These are phyloP conservation scores for Leptocoma aspasia DNA, from an alignment of 2,113 vertebrate genomes.

Conservation along the genomic window DNA sequence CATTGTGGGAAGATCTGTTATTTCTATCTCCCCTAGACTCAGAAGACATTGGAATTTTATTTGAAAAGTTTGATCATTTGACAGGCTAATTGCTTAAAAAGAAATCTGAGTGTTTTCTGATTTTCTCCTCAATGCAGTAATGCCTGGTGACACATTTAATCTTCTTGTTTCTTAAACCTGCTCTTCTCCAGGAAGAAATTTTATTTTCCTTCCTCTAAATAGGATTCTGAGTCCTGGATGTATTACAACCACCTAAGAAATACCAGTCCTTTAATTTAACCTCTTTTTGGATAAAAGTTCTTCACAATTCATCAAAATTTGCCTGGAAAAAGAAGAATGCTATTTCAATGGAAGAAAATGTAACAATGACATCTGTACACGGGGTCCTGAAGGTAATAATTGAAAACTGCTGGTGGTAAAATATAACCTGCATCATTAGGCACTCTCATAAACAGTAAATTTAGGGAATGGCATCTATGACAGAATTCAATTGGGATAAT, in stretches of 20 bases:
- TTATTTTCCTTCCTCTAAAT: neutral
- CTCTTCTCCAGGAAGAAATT: neutral
- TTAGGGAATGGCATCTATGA: neutral
- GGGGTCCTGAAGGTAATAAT: neutral
- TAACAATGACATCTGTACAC: neutral
- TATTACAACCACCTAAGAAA: neutral
- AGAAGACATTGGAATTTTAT: neutral
- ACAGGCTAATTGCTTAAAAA: neutral
- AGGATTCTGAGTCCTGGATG: neutral
- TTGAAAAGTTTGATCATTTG: neutral
- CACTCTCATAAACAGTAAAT: neutral
- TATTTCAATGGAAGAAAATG: neutral
- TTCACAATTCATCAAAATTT: neutral
- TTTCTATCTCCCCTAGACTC: neutral
- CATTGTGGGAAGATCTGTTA: neutral
- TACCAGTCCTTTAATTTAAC: neutral
- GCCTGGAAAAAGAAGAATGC: accelerated
- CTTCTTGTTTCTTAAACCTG: neutral
- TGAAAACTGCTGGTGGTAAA: neutral
- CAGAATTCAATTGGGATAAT: neutral
- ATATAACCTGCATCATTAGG: neutral
- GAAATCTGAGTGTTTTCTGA: neutral
- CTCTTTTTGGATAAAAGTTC: neutral
- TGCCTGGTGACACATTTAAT: neutral
- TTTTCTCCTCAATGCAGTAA: neutral